Percentiles rank a stretch among this genome's conserved stretches.
Conservation (phyloP, 2,113 vertebrate species). For the Hemicordylus capensis region DNA sequence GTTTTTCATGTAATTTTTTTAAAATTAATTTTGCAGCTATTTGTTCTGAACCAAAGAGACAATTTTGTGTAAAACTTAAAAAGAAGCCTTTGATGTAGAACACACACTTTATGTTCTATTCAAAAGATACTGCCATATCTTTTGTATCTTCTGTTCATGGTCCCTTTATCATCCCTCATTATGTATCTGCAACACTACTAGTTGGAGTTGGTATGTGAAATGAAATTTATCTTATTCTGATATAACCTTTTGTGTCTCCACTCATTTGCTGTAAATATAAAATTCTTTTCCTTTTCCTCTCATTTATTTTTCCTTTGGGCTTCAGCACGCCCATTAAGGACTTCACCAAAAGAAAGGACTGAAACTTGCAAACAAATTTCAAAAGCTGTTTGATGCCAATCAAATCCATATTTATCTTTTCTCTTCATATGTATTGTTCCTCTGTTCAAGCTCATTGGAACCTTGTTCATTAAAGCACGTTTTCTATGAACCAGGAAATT, state of each 20-base stretch:
- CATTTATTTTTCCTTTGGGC: constrained; percentile 31
- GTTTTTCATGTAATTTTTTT: constrained; percentile 47
- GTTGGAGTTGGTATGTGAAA: constrained; percentile 41
- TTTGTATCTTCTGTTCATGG: constrained; percentile 29
- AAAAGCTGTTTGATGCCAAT: constrained; percentile 35
- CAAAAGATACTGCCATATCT: constrained; percentile 43
- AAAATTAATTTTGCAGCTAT: constrained; percentile 57
- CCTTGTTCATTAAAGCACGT: not conserved
- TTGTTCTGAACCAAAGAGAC: constrained; percentile 41
- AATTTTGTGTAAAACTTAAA: constrained; percentile 50
- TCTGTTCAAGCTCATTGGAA: constrained; percentile 22
- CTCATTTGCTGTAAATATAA: constrained; percentile 20
- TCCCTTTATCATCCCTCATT: constrained; percentile 46
- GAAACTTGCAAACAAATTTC: constrained; percentile 12
- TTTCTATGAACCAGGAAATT: constrained; percentile 18
- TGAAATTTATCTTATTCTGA: constrained; percentile 44
- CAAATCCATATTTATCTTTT: constrained; percentile 9
- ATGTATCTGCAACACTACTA: constrained; percentile 31
- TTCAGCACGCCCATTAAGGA: constrained; percentile 28
- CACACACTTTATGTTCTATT: constrained; percentile 58
- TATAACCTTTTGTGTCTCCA: constrained; percentile 27
- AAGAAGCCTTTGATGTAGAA: constrained; percentile 48
- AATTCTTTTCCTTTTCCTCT: not conserved
- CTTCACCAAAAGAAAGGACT: constrained; percentile 24
- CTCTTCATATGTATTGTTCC: constrained; percentile 1